Evolutionary conservation across 2,888 invertebrate genomes (phyloP).

Genomic region (Gymnosoma rotundatum): DNA sequence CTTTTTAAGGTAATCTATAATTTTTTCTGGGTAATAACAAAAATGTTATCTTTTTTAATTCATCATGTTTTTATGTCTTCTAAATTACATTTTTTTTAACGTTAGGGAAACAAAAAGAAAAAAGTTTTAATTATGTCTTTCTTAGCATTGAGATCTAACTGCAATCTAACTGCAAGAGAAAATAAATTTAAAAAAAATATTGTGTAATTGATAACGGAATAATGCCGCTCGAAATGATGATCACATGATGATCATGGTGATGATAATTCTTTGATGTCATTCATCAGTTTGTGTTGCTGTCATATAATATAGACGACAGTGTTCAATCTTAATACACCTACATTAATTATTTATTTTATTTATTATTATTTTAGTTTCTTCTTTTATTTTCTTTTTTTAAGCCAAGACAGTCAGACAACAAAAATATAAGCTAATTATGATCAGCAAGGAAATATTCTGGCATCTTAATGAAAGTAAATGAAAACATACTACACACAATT

Average conservation of each 20-base stretch:
- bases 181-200: background rate
- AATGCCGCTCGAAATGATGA: constrained; percentile 22
- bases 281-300: constrained; percentile 20
- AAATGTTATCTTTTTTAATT: background rate
- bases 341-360: constrained; percentile 47
- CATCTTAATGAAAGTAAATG: constrained; percentile 46
- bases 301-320: constrained; percentile 6
- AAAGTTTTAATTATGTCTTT: too few species aligned
- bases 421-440: constrained; percentile 19
- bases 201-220: constrained; percentile 36
- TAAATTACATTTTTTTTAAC: background rate
- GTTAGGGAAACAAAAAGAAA: background rate
- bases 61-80: background rate
- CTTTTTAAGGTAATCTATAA: too few species aligned
- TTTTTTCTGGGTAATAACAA: too few species aligned
- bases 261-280: constrained; percentile 55
- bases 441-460: constrained; percentile 55
- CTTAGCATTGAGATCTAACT: too few species aligned
- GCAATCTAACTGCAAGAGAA: too few species aligned
- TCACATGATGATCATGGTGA: constrained; percentile 30
- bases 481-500: background rate
- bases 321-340: constrained; percentile 50
- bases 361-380: constrained; percentile 2
- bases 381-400: too few species aligned
- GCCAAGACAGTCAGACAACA: constrained; percentile 16